These are phyloP conservation scores for Cotesia typhae DNA, from an alignment of 1,140 invertebrate species.

Conservation along the genomic window DNA sequence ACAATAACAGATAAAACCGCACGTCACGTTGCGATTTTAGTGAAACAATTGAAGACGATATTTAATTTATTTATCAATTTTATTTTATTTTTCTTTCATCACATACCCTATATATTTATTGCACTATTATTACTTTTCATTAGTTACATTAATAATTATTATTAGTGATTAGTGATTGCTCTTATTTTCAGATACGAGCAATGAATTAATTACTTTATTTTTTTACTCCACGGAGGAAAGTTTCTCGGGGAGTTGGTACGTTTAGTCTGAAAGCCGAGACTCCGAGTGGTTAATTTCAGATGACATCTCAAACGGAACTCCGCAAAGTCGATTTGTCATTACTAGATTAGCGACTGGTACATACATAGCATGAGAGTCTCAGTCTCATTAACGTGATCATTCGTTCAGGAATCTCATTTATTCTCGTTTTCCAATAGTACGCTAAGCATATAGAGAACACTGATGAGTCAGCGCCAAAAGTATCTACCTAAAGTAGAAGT, in stretches of 20 bases:
- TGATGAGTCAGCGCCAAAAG: conserved; percentile 13
- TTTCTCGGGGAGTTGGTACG: too few species aligned
- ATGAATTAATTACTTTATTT: background rate
- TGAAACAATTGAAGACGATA: too few species aligned
- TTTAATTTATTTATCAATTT: too few species aligned
- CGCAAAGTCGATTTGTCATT: conserved; percentile 24
- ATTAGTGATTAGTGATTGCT: too few species aligned
- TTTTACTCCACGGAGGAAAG: too few species aligned
- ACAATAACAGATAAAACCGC: too few species aligned
- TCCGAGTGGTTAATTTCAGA: background rate
- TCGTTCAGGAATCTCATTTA: conserved; percentile 26
- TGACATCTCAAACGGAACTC: conserved; percentile 17
- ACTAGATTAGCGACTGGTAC: conserved; percentile 20
- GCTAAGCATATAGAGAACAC: background rate
- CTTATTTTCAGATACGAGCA: background rate
- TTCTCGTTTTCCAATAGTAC: conserved; percentile 21
- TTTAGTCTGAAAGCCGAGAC: background rate
- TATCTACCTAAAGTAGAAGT: background rate
- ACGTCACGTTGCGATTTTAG: too few species aligned
- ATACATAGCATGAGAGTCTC: conserved; percentile 14
- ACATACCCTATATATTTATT: too few species aligned
- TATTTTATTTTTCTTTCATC: too few species aligned
- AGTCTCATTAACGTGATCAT: conserved; percentile 16
- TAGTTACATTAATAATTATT: too few species aligned
- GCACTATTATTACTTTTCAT: too few species aligned